Conservation (phyloP, 2,113 vertebrate genomes). For the Aleadryas rufinucha region DNA sequence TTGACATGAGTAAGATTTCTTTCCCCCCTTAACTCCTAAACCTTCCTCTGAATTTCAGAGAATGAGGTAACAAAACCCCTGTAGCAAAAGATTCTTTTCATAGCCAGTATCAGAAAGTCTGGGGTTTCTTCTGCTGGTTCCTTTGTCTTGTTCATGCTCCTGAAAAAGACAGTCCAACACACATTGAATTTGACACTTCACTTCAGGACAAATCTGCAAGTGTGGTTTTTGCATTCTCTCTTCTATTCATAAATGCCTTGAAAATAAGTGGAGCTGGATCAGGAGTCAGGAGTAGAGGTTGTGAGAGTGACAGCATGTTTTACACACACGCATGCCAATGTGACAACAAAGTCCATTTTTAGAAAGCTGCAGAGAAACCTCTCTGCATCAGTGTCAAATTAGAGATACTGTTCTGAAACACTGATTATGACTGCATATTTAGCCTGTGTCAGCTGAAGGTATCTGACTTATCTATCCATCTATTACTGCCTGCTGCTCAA, state of each 20-base stretch:
- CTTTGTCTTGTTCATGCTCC: constrained; percentile 23
- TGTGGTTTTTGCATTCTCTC: background rate
- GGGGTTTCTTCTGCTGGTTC: constrained; percentile 9
- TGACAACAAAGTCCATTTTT: constrained; percentile 42
- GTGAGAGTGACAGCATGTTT: constrained; percentile 58
- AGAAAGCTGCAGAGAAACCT: background rate
- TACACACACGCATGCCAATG: background rate
- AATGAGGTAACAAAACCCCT: background rate
- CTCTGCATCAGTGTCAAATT: constrained; percentile 49
- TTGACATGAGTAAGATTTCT: background rate
- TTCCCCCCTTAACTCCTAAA: background rate
- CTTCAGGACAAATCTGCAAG: constrained; percentile 40
- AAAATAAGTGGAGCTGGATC: constrained; percentile 51
- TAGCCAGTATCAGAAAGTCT: background rate
- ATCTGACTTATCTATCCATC: constrained; percentile 58
- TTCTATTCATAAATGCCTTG: constrained; percentile 34
- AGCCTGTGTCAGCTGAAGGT: constrained; percentile 47
- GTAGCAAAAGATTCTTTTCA: background rate
- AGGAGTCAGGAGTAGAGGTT: constrained; percentile 37
- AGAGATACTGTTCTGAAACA: constrained; percentile 27
- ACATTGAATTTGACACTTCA: constrained; percentile 62
- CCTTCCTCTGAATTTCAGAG: background rate
- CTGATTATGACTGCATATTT: constrained; percentile 59
- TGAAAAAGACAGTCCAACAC: constrained; percentile 9
- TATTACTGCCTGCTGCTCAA: constrained; percentile 34